Evolutionary conservation across 1,140 invertebrate species (phyloP).

Genomic region (Drosophila persimilis): DNA sequence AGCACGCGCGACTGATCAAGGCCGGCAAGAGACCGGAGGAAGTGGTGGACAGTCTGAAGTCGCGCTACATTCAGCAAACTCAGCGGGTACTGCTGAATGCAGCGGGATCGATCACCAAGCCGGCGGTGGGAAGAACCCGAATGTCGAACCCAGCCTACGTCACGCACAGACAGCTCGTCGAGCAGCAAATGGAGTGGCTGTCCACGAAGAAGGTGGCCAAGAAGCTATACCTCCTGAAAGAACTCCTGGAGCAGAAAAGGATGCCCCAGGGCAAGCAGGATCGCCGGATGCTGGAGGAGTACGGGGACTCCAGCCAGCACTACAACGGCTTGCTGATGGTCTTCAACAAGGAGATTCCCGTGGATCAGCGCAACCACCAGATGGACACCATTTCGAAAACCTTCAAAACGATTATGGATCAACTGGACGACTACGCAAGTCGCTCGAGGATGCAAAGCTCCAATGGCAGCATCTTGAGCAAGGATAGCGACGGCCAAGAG

Average conservation of each 20-base stretch:
- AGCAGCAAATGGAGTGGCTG: too few relatives aligned
- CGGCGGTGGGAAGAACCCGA: too few relatives aligned
- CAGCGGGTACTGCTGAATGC: neutral
- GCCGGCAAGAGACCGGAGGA: neutral
- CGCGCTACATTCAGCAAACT: neutral
- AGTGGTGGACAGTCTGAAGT: neutral
- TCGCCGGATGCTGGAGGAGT: neutral
- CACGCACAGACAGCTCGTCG: too few relatives aligned
- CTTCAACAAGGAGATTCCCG: neutral
- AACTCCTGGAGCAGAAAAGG: neutral
- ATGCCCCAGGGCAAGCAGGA: neutral
- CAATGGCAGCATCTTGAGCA: too few relatives aligned
- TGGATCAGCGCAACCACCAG: neutral
- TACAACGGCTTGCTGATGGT: neutral
- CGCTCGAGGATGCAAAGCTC: too few relatives aligned
- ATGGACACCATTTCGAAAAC: neutral
- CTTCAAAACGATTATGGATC: neutral
- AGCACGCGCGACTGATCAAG: neutral
- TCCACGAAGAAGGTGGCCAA: too few relatives aligned
- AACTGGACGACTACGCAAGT: neutral
- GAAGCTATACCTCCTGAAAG: neutral
- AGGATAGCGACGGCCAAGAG: too few relatives aligned
- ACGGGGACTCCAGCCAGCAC: too few relatives aligned
- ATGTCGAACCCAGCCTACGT: too few relatives aligned
- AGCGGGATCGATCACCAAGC: too few relatives aligned